Percentiles rank a stretch among this genome's conserved stretches.
phyloP scores from a whole-genome alignment of 2,888 invertebrate genomes.

The Sericinus montela region DNA sequence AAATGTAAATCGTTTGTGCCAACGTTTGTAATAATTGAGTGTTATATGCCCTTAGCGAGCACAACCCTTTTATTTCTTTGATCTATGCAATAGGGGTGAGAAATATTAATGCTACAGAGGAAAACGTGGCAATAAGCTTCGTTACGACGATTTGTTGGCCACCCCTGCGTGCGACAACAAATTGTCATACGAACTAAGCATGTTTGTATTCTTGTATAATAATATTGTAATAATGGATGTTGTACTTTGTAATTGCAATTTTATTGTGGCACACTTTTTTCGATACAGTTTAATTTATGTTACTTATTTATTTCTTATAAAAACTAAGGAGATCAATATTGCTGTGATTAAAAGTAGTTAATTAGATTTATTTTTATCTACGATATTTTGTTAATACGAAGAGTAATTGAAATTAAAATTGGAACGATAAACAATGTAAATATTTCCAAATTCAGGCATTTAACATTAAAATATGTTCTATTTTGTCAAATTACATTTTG shows the following conservation, averaged over 20 bases:
- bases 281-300: slow-evolving; percentile 62
- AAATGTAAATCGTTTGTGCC: slow-evolving; percentile 74
- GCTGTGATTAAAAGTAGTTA: slow-evolving; percentile 67
- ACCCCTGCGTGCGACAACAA: slow-evolving; percentile 53
- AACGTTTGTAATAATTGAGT: slow-evolving; percentile 74
- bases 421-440: slow-evolving; percentile 3
- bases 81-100: slow-evolving; percentile 72
- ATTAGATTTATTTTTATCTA: slow-evolving; percentile 43
- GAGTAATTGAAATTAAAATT: background rate
- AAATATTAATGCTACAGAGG: slow-evolving; percentile 67
- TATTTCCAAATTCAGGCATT: background rate
- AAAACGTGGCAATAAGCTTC: slow-evolving; percentile 68
- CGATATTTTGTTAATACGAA: slow-evolving; percentile 25
- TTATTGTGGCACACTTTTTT: slow-evolving; percentile 42
- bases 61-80: slow-evolving; percentile 75
- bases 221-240: slow-evolving; percentile 55
- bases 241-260: slow-evolving; percentile 43
- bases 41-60: slow-evolving; percentile 63
- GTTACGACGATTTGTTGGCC: slow-evolving; percentile 67
- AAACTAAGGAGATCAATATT: slow-evolving; percentile 44
- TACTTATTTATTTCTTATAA: slow-evolving; percentile 52
- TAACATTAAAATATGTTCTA: slow-evolving; percentile 18
- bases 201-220: slow-evolving; percentile 66
- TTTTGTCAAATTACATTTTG: slow-evolving; percentile 18
- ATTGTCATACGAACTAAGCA: slow-evolving; percentile 61